These are phyloP conservation scores for Vireo altiloquus DNA, from an alignment of 2,113 vertebrate species.

Conservation along the genomic window DNA sequence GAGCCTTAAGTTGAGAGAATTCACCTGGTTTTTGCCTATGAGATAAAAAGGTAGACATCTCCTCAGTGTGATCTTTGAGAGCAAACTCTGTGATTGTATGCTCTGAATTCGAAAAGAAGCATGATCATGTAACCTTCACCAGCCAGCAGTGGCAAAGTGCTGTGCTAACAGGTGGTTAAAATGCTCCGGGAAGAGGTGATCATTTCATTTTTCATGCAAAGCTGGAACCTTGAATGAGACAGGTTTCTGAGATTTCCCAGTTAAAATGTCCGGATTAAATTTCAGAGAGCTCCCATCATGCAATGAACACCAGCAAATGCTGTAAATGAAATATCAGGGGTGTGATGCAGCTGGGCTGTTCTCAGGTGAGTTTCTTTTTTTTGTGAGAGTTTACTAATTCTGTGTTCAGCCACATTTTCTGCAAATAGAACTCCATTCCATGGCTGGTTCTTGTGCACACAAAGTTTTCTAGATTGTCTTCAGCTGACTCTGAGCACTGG, in stretches of 20 bases:
- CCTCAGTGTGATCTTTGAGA: not conserved
- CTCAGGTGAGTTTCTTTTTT: not conserved
- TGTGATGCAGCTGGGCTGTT: not conserved
- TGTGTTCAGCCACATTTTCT: not conserved
- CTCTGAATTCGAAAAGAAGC: not conserved
- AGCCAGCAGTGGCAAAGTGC: not conserved
- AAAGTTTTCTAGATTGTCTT: not conserved
- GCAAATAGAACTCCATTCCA: not conserved
- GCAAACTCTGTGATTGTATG: not conserved
- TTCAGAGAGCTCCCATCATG: not conserved
- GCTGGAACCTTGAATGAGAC: not conserved
- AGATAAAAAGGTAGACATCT: not conserved
- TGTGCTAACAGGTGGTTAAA: not conserved
- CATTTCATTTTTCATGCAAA: conserved; percentile 20
- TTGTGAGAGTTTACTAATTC: not conserved
- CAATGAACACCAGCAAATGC: not conserved
- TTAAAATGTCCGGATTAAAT: not conserved
- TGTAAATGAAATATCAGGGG: not conserved
- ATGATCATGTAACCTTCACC: not conserved
- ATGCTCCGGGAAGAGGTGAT: not conserved
- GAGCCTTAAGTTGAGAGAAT: not conserved
- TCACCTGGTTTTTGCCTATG: not conserved
- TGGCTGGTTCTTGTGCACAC: not conserved
- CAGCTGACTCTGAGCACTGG: not conserved
- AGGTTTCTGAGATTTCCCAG: not conserved